phyloP scores from a whole-genome alignment of 2,797 vertebrate genomes.

The Varecia variegata region DNA sequence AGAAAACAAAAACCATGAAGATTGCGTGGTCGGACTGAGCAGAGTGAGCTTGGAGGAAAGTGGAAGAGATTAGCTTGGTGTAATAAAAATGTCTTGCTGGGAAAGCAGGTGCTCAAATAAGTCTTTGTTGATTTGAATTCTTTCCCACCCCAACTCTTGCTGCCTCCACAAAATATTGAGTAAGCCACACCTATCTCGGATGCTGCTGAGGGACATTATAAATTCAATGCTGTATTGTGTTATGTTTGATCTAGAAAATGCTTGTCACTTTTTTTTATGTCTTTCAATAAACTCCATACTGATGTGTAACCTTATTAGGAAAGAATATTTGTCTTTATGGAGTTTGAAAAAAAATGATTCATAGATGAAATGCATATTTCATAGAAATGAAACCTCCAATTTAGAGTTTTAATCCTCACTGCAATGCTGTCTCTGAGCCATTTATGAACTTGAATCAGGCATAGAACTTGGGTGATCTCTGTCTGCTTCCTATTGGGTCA shows the following conservation, averaged over 20 bases:
- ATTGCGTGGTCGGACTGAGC: background rate
- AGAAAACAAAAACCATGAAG: background rate
- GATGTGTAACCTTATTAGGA: background rate
- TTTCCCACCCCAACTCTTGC: background rate
- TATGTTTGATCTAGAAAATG: background rate
- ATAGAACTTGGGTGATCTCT: background rate
- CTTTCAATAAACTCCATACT: background rate
- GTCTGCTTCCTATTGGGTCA: background rate
- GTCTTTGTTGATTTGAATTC: conserved; percentile 24
- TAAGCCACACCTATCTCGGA: background rate
- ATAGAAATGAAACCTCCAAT: background rate
- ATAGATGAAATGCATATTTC: conserved; percentile 7
- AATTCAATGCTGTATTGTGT: background rate
- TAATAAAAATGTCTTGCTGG: background rate
- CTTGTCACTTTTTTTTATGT: background rate
- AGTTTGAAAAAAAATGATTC: conserved; percentile 5
- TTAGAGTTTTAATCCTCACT: background rate
- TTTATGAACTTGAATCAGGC: conserved; percentile 9
- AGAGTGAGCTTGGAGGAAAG: background rate
- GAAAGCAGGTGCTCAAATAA: background rate
- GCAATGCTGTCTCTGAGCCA: background rate
- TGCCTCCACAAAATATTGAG: background rate
- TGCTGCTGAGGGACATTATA: background rate
- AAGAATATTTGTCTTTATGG: conserved; percentile 20
- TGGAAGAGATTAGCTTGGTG: background rate